Percentiles rank a stretch among this genome's conserved stretches.
phyloP scores from a whole-genome alignment of 2,888 invertebrate species.

The Drosophila pegasa region DNA sequence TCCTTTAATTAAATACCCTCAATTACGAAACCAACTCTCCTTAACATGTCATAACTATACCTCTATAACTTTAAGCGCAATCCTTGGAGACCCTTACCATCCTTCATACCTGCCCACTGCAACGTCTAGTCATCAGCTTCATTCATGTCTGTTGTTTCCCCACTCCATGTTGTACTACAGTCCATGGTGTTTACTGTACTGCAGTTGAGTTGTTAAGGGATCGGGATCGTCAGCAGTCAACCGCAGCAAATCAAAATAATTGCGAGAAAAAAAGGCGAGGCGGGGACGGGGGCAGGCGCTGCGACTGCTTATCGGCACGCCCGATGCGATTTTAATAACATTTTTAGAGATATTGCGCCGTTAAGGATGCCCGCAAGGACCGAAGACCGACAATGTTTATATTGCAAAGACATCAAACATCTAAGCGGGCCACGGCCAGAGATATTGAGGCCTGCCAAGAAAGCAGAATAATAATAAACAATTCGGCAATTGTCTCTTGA shows the following conservation, averaged over 20 bases:
- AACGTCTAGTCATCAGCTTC: background rate
- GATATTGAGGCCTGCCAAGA: slow-evolving; percentile 53
- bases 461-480: slow-evolving; percentile 62
- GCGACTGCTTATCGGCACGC: slow-evolving; percentile 59
- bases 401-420: slow-evolving; percentile 58
- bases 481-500: slow-evolving; percentile 70
- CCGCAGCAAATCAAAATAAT: slow-evolving; percentile 64
- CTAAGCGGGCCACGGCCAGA: slow-evolving; percentile 34
- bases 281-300: slow-evolving; percentile 23
- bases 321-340: slow-evolving; percentile 73
- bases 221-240: slow-evolving; percentile 25
- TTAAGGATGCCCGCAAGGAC: slow-evolving; percentile 53
- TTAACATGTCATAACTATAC: too few species aligned
- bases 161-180: background rate
- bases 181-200: slow-evolving; percentile 5
- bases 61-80: too few species aligned
- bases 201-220: slow-evolving; percentile 1
- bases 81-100: too few species aligned
- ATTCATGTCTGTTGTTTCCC: background rate
- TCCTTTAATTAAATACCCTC: too few species aligned
- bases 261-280: slow-evolving; percentile 41
- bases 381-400: slow-evolving; percentile 54
- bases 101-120: background rate
- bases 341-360: slow-evolving; percentile 67
- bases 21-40: too few species aligned